These are phyloP conservation scores for Nebria salina DNA, from an alignment of 2,888 invertebrate genomes.

Conservation along the genomic window DNA sequence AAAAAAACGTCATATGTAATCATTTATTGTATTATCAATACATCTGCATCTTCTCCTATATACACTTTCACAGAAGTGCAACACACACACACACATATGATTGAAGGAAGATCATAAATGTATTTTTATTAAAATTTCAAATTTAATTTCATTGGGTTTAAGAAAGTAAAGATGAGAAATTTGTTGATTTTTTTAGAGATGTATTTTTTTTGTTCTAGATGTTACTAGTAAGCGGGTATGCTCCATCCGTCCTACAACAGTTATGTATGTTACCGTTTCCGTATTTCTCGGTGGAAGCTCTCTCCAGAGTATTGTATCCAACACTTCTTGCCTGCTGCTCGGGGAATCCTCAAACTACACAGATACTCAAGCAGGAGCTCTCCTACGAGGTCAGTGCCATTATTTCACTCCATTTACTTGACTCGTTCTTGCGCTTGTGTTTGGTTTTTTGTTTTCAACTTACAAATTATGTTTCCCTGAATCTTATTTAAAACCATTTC, in stretches of 20 bases:
- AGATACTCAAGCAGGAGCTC: slow-evolving; percentile 78
- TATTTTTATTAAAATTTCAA: too few relatives aligned
- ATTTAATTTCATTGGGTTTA: too few relatives aligned
- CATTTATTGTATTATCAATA: too few relatives aligned
- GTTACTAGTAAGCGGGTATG: slow-evolving; percentile 77
- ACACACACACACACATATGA: too few relatives aligned
- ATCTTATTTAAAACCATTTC: too few relatives aligned
- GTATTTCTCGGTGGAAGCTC: slow-evolving; percentile 80
- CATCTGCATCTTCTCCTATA: too few relatives aligned
- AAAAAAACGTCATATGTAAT: too few relatives aligned
- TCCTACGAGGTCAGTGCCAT: slow-evolving; percentile 66
- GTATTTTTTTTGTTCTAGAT: slow-evolving; percentile 62
- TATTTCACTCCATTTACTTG: background rate
- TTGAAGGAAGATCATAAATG: too few relatives aligned
- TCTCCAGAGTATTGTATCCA: slow-evolving; percentile 80
- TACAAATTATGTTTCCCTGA: too few relatives aligned
- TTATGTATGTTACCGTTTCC: slow-evolving; percentile 86
- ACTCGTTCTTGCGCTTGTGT: slow-evolving; percentile 59
- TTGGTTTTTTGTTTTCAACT: background rate
- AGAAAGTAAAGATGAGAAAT: too few relatives aligned
- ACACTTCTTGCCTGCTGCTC: slow-evolving; percentile 78
- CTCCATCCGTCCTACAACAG: slow-evolving; percentile 84
- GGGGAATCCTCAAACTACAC: slow-evolving; percentile 74
- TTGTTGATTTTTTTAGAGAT: too few relatives aligned
- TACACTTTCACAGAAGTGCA: too few relatives aligned